These are phyloP conservation scores for Chaetodon trifasciatus DNA, from an alignment of 2,797 vertebrate species.

Conservation along the genomic window DNA sequence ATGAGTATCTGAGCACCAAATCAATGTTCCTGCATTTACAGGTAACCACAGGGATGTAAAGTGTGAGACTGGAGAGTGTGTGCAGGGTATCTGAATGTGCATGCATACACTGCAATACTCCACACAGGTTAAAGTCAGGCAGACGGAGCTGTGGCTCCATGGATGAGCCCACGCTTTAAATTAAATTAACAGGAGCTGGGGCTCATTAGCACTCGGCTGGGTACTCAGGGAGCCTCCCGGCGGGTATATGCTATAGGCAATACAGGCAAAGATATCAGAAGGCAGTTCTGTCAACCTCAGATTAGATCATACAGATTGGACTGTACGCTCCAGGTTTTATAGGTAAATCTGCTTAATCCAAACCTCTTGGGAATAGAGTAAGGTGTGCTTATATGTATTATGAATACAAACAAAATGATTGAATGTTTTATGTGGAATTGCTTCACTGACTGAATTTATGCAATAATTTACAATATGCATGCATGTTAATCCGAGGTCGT, in stretches of 20 bases:
- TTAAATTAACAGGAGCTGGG: slow-evolving; percentile 73
- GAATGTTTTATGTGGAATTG: not conserved
- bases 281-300: slow-evolving; percentile 28
- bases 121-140: slow-evolving; percentile 56
- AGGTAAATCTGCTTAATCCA: not conserved
- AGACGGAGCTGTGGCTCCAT: slow-evolving; percentile 40
- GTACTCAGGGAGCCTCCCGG: slow-evolving; percentile 57
- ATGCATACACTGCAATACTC: slow-evolving; percentile 6
- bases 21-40: slow-evolving; percentile 24
- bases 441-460: not conserved
- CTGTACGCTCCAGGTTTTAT: slow-evolving; percentile 6
- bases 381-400: not conserved
- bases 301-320: slow-evolving; percentile 26
- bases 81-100: not conserved
- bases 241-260: slow-evolving; percentile 44
- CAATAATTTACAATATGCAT: not conserved
- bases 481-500: not conserved
- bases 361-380: not conserved
- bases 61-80: slow-evolving; percentile 14
- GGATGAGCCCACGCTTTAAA: slow-evolving; percentile 61
- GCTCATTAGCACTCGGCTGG: slow-evolving; percentile 74
- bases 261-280: slow-evolving; percentile 42
- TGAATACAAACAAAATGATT: not conserved
- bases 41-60: slow-evolving; percentile 9
- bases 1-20: slow-evolving; percentile 40